Conservation (phyloP, 2,797 vertebrate genomes). For the Naso thynnoides region DNA sequence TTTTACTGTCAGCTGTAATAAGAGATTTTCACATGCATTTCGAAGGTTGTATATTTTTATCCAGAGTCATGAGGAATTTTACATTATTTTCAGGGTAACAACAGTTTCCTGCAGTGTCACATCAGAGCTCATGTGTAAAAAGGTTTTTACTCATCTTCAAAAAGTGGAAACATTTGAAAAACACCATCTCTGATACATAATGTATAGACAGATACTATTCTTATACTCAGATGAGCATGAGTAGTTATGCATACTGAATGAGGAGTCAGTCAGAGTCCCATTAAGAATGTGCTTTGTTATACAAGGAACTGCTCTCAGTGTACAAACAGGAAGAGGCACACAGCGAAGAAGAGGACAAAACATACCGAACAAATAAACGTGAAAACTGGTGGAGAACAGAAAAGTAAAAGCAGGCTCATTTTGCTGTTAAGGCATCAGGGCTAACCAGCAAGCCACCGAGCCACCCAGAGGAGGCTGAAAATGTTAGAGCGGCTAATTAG, state of each 20-base stretch:
- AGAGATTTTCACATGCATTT: not conserved
- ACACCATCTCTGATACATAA: not conserved
- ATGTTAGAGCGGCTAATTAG: slow-evolving; percentile 59
- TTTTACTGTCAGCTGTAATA: not conserved
- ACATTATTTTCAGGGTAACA: slow-evolving; percentile 6
- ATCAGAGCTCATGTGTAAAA: not conserved
- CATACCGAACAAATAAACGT: no score
- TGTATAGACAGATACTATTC: not conserved
- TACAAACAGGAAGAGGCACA: no score
- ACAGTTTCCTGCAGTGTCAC: not conserved
- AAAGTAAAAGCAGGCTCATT: slow-evolving; percentile 13
- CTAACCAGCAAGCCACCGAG: slow-evolving; percentile 29
- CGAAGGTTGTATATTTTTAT: not conserved
- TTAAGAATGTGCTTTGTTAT: no score
- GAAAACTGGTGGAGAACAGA: no score
- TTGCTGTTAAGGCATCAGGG: slow-evolving; percentile 5
- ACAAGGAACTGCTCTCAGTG: no score
- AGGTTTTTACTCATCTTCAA: not conserved
- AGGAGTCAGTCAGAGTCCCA: slow-evolving; percentile 4
- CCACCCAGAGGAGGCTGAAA: slow-evolving; percentile 36
- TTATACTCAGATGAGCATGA: slow-evolving; percentile 3
- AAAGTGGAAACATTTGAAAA: not conserved
- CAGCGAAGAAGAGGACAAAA: no score
- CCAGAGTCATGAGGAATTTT: no score
- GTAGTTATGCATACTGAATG: not conserved